A percentile compares a stretch with the other conserved stretches of the same genome.
These are phyloP conservation scores for Phaethon lepturus DNA, from an alignment of 2,113 vertebrate genomes.

Conservation along the genomic window DNA sequence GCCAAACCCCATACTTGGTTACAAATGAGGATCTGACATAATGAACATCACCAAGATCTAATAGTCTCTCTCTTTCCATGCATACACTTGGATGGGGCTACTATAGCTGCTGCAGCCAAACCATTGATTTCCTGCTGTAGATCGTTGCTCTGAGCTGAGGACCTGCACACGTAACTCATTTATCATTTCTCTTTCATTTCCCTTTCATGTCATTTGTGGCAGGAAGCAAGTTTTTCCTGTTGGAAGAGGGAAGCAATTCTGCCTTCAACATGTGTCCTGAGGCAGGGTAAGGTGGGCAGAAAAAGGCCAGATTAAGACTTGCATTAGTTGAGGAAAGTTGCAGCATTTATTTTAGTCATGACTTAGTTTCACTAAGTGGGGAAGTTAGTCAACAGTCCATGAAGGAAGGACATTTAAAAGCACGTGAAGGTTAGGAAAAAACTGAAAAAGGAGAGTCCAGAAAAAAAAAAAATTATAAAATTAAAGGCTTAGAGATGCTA, in stretches of 20 bases:
- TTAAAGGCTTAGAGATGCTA: not conserved
- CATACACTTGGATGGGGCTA: not conserved
- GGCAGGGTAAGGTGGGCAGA: not conserved
- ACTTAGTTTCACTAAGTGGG: not conserved
- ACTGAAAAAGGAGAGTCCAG: not conserved
- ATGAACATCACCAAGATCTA: not conserved
- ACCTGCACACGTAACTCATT: not conserved
- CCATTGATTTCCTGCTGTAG: not conserved
- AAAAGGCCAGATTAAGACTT: not conserved
- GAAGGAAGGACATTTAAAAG: not conserved
- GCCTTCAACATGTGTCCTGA: not conserved
- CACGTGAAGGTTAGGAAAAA: not conserved
- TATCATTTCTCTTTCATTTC: not conserved
- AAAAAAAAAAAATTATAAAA: not conserved
- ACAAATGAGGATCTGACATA: fast-evolving
- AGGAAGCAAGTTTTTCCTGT: not conserved
- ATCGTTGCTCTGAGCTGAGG: not conserved
- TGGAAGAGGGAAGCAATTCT: not conserved
- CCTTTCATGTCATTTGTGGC: not conserved
- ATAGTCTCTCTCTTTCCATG: not conserved
- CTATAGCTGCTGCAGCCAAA: not conserved
- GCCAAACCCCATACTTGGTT: not conserved
- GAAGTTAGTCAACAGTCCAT: not conserved
- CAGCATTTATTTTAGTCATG: not conserved
- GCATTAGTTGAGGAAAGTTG: not conserved